Base-by-base conservation (phyloP, 2,888 invertebrate genomes). In the Timema cristinae region DNA sequence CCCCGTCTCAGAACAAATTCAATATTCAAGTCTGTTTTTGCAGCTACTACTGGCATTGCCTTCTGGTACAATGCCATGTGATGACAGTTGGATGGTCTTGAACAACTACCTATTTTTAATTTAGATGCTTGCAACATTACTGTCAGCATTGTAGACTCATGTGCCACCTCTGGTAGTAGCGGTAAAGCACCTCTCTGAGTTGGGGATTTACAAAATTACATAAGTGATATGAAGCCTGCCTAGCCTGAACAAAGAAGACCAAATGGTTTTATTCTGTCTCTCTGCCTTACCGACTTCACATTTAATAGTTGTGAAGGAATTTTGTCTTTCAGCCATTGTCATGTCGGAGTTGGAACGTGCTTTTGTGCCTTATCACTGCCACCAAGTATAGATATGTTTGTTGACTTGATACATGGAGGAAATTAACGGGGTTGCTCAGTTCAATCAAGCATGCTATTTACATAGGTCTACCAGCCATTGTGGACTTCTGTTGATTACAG, bases 311-410 rank as follows among this genome's bases (percentile, higher is more conserved):
- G 15, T 11, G 56, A 56, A 56, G 6, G n/a, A 56, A 11, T 56
- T 56, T 10, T 56, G n/a, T 56, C 7, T 56, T 56, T 56, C 13
- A 56, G 56, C 56, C 56, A 56, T 56, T 56, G 56, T 56, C 13
- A 16, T 2, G 56, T 56, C 56, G 16, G n/a, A 56, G 56, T 56
- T 56, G 56, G 7, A 56, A 56, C 16, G 56, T 6, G 56, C 11
- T 56, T 56, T 56, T 56, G 6, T 56, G 10, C 56, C 16, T 56
- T 16, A 56, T 56, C 56, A 56, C 56, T 56, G 16, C 56, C 56
- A 56, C 56, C 56, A 56, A 56, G 56, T 16, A 56, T 56, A 10
- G 56, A 56, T 56, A 56, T 56, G 16, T 56, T 15, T 56, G 56
- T 56, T 56, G 56, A 56, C 11, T 56, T 16, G 16, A 56, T 56